These are phyloP conservation scores for Omphaloscelis lunosa DNA, from an alignment of 2,888 invertebrate genomes.

Conservation along the genomic window DNA sequence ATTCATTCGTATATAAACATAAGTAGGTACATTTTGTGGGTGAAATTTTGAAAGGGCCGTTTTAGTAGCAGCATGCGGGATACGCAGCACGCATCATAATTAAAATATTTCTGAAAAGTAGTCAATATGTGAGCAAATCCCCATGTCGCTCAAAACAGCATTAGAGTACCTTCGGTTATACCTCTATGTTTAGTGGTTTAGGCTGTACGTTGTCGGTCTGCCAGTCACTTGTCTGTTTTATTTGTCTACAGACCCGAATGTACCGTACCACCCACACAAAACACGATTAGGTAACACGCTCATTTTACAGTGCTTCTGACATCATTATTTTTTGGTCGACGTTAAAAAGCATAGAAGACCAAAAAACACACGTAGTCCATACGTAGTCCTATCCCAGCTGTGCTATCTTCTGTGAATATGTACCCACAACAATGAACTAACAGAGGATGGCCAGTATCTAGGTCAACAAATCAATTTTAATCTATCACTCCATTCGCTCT, in stretches of 20 bases:
- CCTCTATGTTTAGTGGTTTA: not conserved
- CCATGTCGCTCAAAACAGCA: not conserved
- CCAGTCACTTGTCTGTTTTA: not conserved
- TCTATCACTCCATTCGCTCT: constrained; percentile 2
- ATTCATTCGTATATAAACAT: not conserved
- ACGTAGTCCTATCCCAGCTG: not conserved
- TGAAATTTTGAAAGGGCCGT: not conserved
- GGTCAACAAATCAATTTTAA: constrained; percentile 27
- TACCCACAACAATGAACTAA: not conserved
- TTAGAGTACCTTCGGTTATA: not conserved
- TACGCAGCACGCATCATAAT: not conserved
- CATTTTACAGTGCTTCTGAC: not conserved
- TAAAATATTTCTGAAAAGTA: not conserved
- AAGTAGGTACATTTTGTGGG: not conserved
- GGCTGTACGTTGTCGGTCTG: constrained; percentile 5
- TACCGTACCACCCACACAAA: not conserved
- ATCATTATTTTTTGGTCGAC: not conserved
- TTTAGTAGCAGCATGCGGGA: not conserved
- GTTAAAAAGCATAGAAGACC: not conserved
- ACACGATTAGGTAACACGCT: not conserved
- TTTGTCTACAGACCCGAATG: constrained; percentile 6
- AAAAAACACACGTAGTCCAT: not conserved
- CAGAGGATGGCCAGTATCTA: not conserved
- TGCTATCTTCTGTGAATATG: not conserved
- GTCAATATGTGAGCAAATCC: not conserved